Evolutionary conservation across 2,888 invertebrate species (phyloP), one percentile per base, ranked within the genome.

Genomic region (Idaea dimidiata): DNA sequence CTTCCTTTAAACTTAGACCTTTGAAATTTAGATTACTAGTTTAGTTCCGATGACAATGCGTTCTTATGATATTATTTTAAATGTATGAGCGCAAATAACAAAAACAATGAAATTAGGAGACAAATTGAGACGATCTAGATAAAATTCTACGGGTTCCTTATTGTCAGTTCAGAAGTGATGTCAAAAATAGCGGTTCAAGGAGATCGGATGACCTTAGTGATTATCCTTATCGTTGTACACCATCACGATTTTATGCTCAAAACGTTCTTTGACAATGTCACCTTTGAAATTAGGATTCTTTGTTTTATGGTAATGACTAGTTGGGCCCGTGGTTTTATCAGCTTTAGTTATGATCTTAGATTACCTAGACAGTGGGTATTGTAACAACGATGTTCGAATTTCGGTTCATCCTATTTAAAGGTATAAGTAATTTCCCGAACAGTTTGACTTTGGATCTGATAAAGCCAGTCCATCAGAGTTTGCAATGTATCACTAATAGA

Each of bases 121-220:
- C 24, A 10, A 43, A 14, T 43, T 5, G 43, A 43, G 43, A 65
- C 62, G 69, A 79, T 77, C 76, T 75, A 81, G 80, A 83, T 85
- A 81, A 80, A 76, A 66, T 73, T 66, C 78, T 80, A 81, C 80
- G 79, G 78, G 79, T 79, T 74, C 71, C 74, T 75, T 79, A 79
- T 83, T 82, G 81, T 75, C 74, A 72, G 80, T 78, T 82, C 78
- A 80, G 80, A 83, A 81, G 80, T 83, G 81, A 79, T 75, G 80
- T 79, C 78, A 82, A 87, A 79, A 82, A 78, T 79, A 75, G 75
- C 75, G 77, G 89, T 90, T 90, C 88, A 91, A 90, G 91, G 90
- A 71, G 76, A 72, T 67, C 66, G 81, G 89, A 89, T 90, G 86
- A 87, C 91, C 91, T 91, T 82, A 83, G 71, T 74, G 88, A 87